phyloP scores from a whole-genome alignment of 2,888 invertebrate genomes.

The Scelioninae gen. 2 region DNA sequence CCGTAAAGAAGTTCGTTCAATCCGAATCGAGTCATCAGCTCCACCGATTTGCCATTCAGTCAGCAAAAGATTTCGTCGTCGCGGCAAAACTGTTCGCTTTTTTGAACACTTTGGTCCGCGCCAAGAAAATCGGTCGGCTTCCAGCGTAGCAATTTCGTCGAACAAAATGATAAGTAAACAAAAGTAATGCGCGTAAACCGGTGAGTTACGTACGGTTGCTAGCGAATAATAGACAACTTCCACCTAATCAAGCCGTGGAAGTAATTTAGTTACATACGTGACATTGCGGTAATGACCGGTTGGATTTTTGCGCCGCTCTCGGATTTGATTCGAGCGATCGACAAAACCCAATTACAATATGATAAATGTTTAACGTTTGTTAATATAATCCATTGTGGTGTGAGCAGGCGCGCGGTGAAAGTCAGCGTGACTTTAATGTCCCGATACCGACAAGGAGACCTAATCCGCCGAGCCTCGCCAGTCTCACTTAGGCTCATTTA shows the following conservation, averaged over 20 bases:
- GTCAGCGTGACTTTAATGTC: slow-evolving; percentile 41
- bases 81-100: no score
- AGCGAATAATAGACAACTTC: slow-evolving; percentile 33
- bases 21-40: no score
- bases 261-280: not conserved
- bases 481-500: slow-evolving; percentile 46
- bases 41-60: no score
- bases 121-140: no score
- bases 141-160: no score
- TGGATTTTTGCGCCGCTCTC: slow-evolving; percentile 1
- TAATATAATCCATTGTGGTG: slow-evolving; percentile 17
- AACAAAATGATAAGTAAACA: no score
- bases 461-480: slow-evolving; percentile 33
- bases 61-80: no score
- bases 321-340: no score
- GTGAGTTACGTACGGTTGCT: slow-evolving; percentile 22
- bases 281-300: not conserved
- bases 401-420: slow-evolving; percentile 33
- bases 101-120: no score
- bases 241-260: slow-evolving; percentile 26
- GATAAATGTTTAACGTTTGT: slow-evolving; percentile 5
- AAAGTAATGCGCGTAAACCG: slow-evolving; percentile 30
- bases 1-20: no score
- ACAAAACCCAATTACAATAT: slow-evolving; percentile 7
- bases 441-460: slow-evolving; percentile 34